A percentile compares a stretch with the other conserved stretches of the same genome.
Conservation (phyloP, 2,888 invertebrate genomes). For the Scelioninae gen. 2 region DNA sequence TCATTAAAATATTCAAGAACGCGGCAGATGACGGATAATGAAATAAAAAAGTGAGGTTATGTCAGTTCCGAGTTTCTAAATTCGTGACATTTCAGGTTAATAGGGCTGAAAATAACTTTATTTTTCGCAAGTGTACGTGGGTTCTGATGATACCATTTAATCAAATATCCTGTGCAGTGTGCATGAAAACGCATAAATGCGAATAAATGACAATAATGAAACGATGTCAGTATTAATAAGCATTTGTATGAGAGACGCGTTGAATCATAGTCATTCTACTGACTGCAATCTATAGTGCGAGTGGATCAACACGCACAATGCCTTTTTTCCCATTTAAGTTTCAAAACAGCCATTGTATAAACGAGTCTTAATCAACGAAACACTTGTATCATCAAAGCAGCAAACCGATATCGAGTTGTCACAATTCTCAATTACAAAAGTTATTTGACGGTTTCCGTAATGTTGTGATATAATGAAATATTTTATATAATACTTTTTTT, state of each 20-base stretch:
- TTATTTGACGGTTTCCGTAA: neutral
- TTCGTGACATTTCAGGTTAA: too few species aligned
- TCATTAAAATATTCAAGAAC: too few species aligned
- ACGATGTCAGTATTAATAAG: slow-evolving; percentile 43
- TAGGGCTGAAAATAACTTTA: slow-evolving; percentile 1
- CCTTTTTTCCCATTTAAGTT: slow-evolving; percentile 25
- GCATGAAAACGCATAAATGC: slow-evolving; percentile 28
- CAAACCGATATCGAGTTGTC: slow-evolving; percentile 6
- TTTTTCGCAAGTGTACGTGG: neutral
- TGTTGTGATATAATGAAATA: neutral
- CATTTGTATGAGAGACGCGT: slow-evolving; percentile 27
- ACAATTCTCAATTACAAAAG: neutral
- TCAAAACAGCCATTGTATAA: slow-evolving; percentile 27
- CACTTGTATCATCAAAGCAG: slow-evolving; percentile 58
- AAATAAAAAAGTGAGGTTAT: too few species aligned
- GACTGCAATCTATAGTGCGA: slow-evolving; percentile 19
- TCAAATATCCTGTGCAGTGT: slow-evolving; percentile 17
- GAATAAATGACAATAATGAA: slow-evolving; percentile 32
- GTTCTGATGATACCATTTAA: slow-evolving; percentile 30
- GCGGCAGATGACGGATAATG: too few species aligned
- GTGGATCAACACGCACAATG: slow-evolving; percentile 20
- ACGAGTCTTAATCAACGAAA: slow-evolving; percentile 36
- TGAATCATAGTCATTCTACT: slow-evolving; percentile 37
- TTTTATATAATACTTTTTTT: too few species aligned
- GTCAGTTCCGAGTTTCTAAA: too few species aligned